Evolutionary conservation across 2,888 invertebrate genomes (phyloP).

Genomic region (Ormyrus thymus): DNA sequence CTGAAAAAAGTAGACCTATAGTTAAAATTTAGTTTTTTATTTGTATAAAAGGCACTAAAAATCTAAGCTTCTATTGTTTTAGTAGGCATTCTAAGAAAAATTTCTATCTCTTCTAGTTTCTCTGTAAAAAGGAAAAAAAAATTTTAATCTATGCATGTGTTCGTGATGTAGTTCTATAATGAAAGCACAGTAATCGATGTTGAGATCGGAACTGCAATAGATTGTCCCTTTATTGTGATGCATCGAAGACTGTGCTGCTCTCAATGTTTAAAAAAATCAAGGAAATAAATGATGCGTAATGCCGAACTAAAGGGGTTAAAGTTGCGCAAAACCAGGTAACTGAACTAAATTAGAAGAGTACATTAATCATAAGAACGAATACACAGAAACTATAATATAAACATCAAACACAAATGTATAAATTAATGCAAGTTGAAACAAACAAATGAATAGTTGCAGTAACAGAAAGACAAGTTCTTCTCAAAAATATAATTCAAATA

Average conservation of each 20-base stretch:
- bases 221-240: conserved; percentile 43
- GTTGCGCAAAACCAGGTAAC: conserved; percentile 31
- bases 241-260: conserved; percentile 57
- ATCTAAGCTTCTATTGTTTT: conserved; percentile 50
- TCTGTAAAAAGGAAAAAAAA: conserved; percentile 28
- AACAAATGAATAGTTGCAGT: conserved; percentile 25
- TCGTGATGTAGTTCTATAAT: conserved; percentile 30
- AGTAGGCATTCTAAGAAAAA: conserved; percentile 45
- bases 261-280: conserved; percentile 43
- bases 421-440: conserved; percentile 31
- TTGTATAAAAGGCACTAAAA: conserved; percentile 36
- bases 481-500: conserved; percentile 17
- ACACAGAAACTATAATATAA: conserved; percentile 37
- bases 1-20: conserved; percentile 28
- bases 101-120: conserved; percentile 41
- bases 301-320: conserved; percentile 40
- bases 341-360: conserved; percentile 48
- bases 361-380: conserved; percentile 10
- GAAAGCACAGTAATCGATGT: conserved; percentile 55
- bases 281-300: conserved; percentile 25
- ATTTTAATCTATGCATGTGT: conserved; percentile 30
- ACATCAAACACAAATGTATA: conserved; percentile 39
- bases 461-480: conserved; percentile 50
- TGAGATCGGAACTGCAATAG: conserved; percentile 48
- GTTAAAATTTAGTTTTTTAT: conserved; percentile 31